These are phyloP conservation scores for Orcinus orca DNA, from an alignment of 2,113 vertebrate species.

Conservation along the genomic window DNA sequence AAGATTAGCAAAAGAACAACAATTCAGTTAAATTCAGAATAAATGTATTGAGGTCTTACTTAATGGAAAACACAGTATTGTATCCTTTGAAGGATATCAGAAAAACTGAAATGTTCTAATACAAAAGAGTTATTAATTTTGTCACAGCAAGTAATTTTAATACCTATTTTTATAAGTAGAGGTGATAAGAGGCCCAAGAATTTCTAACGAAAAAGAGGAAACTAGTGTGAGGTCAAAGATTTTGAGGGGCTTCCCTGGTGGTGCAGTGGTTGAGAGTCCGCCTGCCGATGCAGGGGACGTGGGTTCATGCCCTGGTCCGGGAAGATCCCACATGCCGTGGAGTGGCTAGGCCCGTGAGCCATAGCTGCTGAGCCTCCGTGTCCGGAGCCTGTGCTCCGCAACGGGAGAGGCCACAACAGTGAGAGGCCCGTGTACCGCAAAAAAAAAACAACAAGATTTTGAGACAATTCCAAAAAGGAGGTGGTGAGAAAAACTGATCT, in stretches of 20 bases:
- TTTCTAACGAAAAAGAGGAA: constrained; percentile 5
- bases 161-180: background rate
- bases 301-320: no score
- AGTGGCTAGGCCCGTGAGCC: no score
- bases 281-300: no score
- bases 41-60: background rate
- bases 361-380: no score
- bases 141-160: background rate
- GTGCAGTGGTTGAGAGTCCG: no score
- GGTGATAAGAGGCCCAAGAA: background rate
- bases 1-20: background rate
- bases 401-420: no score
- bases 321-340: no score
- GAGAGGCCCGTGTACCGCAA: no score
- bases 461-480: background rate
- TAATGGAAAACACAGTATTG: background rate
- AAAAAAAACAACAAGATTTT: background rate
- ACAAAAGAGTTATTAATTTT: background rate
- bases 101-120: background rate
- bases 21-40: background rate
- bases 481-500: background rate
- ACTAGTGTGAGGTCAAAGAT: background rate
- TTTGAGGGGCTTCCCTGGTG: background rate
- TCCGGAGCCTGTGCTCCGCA: no score
- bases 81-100: background rate